phyloP scores from a whole-genome alignment of 2,888 invertebrate species.

The Troglohyphantes excavatus region DNA sequence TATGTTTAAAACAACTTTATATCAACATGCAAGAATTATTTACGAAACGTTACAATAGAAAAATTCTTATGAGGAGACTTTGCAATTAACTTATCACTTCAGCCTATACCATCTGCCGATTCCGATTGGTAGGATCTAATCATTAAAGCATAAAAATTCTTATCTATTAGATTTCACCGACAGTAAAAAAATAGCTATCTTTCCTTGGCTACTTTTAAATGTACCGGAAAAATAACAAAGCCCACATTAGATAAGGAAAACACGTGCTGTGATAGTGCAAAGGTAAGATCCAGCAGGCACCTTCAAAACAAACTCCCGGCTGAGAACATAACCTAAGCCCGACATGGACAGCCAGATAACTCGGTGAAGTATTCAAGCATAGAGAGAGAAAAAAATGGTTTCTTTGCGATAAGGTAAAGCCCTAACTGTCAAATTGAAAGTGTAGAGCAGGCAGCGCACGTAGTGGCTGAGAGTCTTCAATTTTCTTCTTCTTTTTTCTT shows the following conservation, averaged over 20 bases:
- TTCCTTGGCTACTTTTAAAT: neutral
- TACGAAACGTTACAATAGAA: too few relatives aligned
- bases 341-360: neutral
- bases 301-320: constrained; percentile 29
- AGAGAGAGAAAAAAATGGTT: neutral
- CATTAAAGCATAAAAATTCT: neutral
- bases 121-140: neutral
- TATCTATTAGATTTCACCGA: neutral
- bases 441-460: constrained; percentile 17
- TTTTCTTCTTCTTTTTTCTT: neutral
- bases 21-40: too few relatives aligned
- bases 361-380: neutral
- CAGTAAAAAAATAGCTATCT: neutral
- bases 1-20: too few relatives aligned
- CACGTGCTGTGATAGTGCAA: constrained; percentile 26
- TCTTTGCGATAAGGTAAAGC: constrained; percentile 13
- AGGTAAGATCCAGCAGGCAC: constrained; percentile 3
- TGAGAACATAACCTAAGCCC: constrained; percentile 19
- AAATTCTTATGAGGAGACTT: too few relatives aligned
- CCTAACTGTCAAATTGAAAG: constrained; percentile 38
- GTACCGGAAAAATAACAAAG: constrained; percentile 24
- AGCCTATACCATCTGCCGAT: neutral
- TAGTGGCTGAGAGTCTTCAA: constrained; percentile 3
- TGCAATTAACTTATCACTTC: neutral
- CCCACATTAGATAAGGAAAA: constrained; percentile 1